Base-by-base conservation (phyloP, 2,888 invertebrate genomes). In the Aspidapion aeneum region DNA sequence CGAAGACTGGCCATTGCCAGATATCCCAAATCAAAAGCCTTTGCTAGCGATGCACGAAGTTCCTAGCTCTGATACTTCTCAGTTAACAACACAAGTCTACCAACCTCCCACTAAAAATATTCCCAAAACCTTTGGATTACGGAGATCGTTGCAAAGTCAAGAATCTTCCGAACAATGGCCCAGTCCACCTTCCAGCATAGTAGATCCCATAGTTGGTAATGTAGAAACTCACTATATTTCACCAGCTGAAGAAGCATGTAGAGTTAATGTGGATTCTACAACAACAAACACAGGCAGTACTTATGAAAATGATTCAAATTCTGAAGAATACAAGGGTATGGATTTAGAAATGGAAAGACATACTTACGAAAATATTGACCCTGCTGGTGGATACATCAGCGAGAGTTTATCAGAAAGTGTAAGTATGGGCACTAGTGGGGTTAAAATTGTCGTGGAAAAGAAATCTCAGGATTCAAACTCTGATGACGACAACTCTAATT, bases 151-250 rank as follows among this genome's bases (percentile, higher is more conserved):
- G 18, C 78, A 75, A 66, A 80, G 80, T 12, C 90, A 90, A 75
- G 89, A 89, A 69, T 89, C 90, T 5, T 90, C 91, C 69, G 89
- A 90, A 70, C 91, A 92, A 90, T 91, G 92, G 0, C 90, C 92
- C 52, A 89, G 92, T 0, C 91, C 92, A 7, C 89, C 90, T 0
- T 85, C 85, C 21, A 82, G 89, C 18, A 82, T 88, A 62, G 90
- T 90, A 73, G 86, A 87, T 2, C 88, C 89, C 0, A 84, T 91
- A 7, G 85, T 90, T 18, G 91, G 90, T 72, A 90, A 89, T 77
- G 90, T 92, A 75, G 90, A 92, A 77, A 91, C 91, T 18, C 93
- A 90, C 74, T 93, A 90, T 71, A 87, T 91, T 81, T 87, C 89
- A 49, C 90, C 90, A 74, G 88, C 88, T 0, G 91, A 93, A 79